phyloP scores from a whole-genome alignment of 2,113 vertebrate species.

The Apteryx mantelli region DNA sequence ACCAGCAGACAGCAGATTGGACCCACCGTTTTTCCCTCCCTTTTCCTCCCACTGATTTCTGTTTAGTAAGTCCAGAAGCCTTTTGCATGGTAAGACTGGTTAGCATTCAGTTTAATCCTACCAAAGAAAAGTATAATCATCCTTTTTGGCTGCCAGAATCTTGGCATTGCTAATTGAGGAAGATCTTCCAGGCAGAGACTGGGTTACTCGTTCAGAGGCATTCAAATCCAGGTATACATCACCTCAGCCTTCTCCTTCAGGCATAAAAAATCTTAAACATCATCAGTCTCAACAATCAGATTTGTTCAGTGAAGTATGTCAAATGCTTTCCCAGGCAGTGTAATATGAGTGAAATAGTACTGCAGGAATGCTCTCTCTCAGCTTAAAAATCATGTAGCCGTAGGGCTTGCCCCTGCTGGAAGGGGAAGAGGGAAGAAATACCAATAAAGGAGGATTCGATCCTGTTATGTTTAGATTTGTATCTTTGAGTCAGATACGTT shows the following conservation, averaged over 20 bases:
- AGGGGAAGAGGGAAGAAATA: background rate
- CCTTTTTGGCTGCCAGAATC: background rate
- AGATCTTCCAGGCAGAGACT: background rate
- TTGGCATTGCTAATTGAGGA: background rate
- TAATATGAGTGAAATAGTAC: background rate
- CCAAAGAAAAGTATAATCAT: background rate
- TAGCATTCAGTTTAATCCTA: background rate
- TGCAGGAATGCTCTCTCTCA: background rate
- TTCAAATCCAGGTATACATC: background rate
- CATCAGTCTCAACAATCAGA: background rate
- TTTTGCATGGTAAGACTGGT: background rate
- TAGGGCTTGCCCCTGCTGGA: background rate
- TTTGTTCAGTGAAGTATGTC: background rate
- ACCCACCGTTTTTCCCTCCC: background rate
- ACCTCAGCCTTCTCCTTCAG: background rate
- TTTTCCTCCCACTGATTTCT: background rate
- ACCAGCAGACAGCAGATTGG: background rate
- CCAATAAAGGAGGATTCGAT: background rate
- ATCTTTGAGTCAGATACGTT: background rate
- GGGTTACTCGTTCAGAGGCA: fast-evolving
- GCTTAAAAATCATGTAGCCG: background rate
- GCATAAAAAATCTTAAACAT: background rate
- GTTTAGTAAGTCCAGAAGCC: background rate
- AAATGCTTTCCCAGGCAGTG: background rate
- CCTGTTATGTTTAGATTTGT: background rate